A percentile compares a stretch with the other conserved stretches of the same genome.
These are phyloP conservation scores for Scomber colias DNA, from an alignment of 2,113 vertebrate species.

Conservation along the genomic window DNA sequence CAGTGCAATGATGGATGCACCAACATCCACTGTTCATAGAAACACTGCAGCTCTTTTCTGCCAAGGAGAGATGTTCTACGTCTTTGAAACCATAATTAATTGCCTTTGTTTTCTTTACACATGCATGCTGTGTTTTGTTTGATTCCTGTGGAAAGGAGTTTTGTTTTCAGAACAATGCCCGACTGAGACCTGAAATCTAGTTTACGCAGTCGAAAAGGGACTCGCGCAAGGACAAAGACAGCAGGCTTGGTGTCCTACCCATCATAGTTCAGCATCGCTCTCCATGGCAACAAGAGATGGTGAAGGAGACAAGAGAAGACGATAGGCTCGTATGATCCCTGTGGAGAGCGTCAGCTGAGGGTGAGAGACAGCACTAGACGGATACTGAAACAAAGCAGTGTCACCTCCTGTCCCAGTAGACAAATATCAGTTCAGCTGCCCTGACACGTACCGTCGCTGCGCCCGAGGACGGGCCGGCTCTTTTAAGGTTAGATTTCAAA, in stretches of 20 bases:
- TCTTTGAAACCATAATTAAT: conserved; percentile 4
- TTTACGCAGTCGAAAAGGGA: conserved; percentile 25
- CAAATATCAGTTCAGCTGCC: conserved; percentile 30
- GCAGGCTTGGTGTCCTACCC: conserved; percentile 22
- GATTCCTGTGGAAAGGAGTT: not conserved
- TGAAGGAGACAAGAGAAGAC: conserved; percentile 28
- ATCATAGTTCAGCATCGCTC: conserved; percentile 44
- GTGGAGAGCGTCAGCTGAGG: conserved; percentile 19
- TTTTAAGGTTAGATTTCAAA: conserved; percentile 36
- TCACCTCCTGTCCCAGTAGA: conserved; percentile 49
- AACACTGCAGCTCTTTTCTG: conserved; percentile 14
- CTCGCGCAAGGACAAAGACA: conserved; percentile 42
- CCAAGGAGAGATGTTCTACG: not conserved
- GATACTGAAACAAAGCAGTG: conserved; percentile 33
- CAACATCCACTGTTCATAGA: conserved; percentile 8
- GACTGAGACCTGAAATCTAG: conserved; percentile 35
- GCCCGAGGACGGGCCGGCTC: not conserved
- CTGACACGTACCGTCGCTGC: conserved; percentile 15
- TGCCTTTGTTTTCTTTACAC: conserved; percentile 25
- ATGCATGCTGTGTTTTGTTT: not conserved
- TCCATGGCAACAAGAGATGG: conserved; percentile 64
- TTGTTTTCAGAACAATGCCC: conserved; percentile 34
- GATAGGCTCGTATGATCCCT: conserved; percentile 36
- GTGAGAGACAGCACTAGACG: conserved; percentile 30
- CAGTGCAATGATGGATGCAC: conserved; percentile 25